These are phyloP conservation scores for Brachyptera risi DNA, from an alignment of 2,888 invertebrate genomes.

Conservation along the genomic window DNA sequence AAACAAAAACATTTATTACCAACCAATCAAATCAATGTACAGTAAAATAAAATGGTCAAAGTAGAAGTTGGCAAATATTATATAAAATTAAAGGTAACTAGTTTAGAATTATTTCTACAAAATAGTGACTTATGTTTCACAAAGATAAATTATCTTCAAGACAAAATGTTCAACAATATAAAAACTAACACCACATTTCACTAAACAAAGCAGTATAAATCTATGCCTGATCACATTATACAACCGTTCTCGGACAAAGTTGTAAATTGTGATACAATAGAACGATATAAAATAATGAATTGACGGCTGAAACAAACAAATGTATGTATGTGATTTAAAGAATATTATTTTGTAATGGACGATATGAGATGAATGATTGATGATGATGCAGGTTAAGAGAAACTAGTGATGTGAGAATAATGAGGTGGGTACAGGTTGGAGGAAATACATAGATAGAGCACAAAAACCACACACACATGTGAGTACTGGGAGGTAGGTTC, in stretches of 20 bases:
- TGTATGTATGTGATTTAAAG: background rate
- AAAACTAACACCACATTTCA: conserved; percentile 1
- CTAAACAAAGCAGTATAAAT: background rate
- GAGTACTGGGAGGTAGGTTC: too few relatives aligned
- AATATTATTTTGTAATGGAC: too few relatives aligned
- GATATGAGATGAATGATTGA: too few relatives aligned
- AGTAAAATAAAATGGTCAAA: background rate
- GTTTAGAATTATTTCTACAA: background rate
- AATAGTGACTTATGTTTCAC: background rate
- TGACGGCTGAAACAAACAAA: background rate
- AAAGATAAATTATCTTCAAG: background rate
- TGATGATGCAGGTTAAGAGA: too few relatives aligned
- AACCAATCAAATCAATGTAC: conserved; percentile 7
- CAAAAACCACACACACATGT: too few relatives aligned
- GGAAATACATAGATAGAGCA: too few relatives aligned
- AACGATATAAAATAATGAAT: background rate
- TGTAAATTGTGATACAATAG: background rate
- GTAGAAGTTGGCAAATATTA: background rate
- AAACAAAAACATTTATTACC: conserved; percentile 24
- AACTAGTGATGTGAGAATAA: too few relatives aligned
- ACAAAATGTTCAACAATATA: background rate
- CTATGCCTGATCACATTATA: background rate
- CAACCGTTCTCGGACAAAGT: background rate
- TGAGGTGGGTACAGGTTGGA: too few relatives aligned
- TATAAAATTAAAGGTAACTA: background rate